Conservation (phyloP, 2,113 vertebrate genomes). For the Orcinus orca region DNA sequence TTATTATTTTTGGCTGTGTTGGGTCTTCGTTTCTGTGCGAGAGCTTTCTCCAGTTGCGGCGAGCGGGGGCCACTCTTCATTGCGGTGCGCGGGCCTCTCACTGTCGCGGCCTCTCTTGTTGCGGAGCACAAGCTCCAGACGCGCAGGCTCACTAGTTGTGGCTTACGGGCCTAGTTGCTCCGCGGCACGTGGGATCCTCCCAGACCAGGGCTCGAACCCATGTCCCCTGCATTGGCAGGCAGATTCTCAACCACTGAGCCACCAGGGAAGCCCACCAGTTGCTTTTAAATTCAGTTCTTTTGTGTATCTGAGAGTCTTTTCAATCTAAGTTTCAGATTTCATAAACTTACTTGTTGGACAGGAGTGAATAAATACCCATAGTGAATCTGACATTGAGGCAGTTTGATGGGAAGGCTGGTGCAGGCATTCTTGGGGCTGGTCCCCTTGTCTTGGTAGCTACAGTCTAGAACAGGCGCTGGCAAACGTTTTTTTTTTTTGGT, state of each 20-base stretch:
- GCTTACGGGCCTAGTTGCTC: too few species aligned
- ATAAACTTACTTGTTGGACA: not conserved
- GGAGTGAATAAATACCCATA: not conserved
- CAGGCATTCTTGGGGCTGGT: not conserved
- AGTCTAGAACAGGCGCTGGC: not conserved
- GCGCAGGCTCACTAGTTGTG: too few species aligned
- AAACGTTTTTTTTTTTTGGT: not conserved
- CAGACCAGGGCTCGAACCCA: too few species aligned
- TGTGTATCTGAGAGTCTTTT: not conserved
- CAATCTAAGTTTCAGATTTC: not conserved
- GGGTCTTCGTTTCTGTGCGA: too few species aligned
- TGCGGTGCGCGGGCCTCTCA: rapidly evolving
- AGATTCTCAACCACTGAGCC: too few species aligned
- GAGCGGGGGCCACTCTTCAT: too few species aligned
- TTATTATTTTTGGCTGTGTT: too few species aligned
- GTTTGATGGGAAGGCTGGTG: not conserved
- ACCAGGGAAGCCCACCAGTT: not conserved
- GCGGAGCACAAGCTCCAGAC: too few species aligned
- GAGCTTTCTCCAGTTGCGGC: too few species aligned
- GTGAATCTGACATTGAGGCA: not conserved
- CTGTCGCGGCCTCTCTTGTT: too few species aligned
- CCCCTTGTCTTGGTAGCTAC: not conserved
- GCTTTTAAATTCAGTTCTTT: not conserved
- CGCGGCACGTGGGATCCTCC: too few species aligned
- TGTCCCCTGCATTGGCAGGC: too few species aligned